A percentile compares a stretch with the other conserved stretches of the same genome.
Evolutionary conservation across 2,888 invertebrate species (phyloP).

Genomic region (Tipula unca): DNA sequence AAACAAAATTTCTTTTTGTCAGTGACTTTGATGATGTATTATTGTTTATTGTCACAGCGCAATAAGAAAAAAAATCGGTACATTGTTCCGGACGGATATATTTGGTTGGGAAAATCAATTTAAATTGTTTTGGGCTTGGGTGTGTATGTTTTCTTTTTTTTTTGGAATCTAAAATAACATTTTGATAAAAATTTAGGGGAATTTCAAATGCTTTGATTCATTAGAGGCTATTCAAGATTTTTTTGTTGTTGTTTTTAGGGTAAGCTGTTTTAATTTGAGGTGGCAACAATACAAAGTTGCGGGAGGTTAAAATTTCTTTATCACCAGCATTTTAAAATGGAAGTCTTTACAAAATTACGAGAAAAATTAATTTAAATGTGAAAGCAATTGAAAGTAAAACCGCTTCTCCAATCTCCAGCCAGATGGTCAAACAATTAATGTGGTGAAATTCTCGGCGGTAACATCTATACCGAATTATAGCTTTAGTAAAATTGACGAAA

Average conservation of each 20-base stretch:
- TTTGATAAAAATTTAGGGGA: background rate
- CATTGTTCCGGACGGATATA: background rate
- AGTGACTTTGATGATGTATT: background rate
- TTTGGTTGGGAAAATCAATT: background rate
- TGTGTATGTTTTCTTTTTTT: too few species aligned
- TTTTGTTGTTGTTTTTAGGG: background rate
- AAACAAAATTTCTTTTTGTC: background rate
- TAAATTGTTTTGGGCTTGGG: background rate
- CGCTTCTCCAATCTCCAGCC: too few species aligned
- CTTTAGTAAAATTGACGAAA: too few species aligned
- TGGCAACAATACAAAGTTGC: too few species aligned
- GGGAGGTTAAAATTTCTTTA: too few species aligned
- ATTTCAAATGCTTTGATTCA: background rate
- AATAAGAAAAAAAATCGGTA: background rate
- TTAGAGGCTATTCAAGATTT: background rate
- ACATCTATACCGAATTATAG: too few species aligned
- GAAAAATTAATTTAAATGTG: too few species aligned
- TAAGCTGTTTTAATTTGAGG: background rate
- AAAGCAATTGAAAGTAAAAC: too few species aligned
- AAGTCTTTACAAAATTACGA: too few species aligned
- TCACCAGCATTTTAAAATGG: too few species aligned
- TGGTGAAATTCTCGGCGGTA: too few species aligned
- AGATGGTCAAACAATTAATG: too few species aligned
- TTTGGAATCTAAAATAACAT: background rate
- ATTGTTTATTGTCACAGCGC: background rate